Conservation (phyloP, 1,140 invertebrate species). For the Drosophila sproati region DNA sequence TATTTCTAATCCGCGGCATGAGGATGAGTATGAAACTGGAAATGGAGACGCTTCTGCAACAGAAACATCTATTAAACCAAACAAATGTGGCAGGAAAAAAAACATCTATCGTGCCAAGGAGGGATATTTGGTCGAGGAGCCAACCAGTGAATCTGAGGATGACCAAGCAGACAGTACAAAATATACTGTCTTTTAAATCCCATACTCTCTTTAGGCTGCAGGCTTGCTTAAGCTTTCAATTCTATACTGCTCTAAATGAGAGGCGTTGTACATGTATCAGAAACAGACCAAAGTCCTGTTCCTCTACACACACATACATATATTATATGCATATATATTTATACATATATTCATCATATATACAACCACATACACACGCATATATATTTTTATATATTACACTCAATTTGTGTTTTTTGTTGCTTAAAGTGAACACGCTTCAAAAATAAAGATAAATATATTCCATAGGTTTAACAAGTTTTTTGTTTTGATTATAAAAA, state of each 20-base stretch:
- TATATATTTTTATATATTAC: conserved; percentile 11
- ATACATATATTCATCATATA: background rate
- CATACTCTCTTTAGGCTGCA: conserved; percentile 6
- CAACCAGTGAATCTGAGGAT: conserved; percentile 56
- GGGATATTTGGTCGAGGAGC: conserved; percentile 75
- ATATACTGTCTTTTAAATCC: background rate
- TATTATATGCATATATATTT: conserved; percentile 3
- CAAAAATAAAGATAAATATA: conserved; percentile 10
- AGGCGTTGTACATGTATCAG: background rate
- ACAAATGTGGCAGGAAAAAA: conserved; percentile 8
- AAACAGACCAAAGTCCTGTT: conserved; percentile 2
- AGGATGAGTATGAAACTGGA: background rate
- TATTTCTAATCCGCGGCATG: background rate
- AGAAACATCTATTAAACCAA: background rate
- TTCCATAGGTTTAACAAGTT: background rate
- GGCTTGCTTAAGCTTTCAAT: background rate
- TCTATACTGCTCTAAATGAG: background rate
- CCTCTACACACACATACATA: background rate
- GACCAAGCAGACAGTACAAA: background rate
- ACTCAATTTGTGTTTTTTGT: conserved; percentile 1
- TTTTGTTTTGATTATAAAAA: background rate
- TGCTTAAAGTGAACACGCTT: conserved; percentile 4
- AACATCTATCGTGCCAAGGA: conserved; percentile 55
- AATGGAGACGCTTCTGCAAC: background rate
- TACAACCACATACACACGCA: conserved; percentile 1